Percentiles rank a stretch among this genome's conserved stretches.
These are phyloP conservation scores for Axis porcinus DNA, from an alignment of 2,113 vertebrate species.

Conservation along the genomic window DNA sequence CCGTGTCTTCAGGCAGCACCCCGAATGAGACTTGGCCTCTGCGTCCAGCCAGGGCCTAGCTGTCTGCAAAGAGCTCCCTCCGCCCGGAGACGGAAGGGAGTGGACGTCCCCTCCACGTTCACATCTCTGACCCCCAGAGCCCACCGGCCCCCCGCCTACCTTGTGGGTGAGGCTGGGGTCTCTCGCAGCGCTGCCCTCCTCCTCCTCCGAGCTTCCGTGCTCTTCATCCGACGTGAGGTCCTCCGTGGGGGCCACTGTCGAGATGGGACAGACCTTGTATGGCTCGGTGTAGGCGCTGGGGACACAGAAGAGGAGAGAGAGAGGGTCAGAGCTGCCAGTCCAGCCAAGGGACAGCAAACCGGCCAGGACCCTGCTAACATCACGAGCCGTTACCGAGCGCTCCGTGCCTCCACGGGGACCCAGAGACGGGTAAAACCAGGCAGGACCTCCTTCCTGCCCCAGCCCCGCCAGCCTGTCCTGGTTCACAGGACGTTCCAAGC, in stretches of 20 bases:
- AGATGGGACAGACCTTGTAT: conserved; percentile 87
- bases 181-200: conserved; percentile 79
- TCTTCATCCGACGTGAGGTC: conserved; percentile 86
- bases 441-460: neutral
- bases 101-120: neutral
- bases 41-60: neutral
- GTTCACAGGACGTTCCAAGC: neutral
- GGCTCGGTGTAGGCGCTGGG: conserved; percentile 95
- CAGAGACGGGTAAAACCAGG: neutral
- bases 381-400: accelerated
- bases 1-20: neutral
- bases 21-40: neutral
- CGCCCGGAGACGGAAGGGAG: accelerated
- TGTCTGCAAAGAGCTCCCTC: neutral
- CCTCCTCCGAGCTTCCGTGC: conserved; percentile 93
- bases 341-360: neutral
- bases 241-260: conserved; percentile 75
- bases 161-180: conserved; percentile 85
- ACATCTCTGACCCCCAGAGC: neutral
- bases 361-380: neutral
- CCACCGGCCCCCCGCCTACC: conserved; percentile 77
- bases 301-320: conserved; percentile 24
- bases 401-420: neutral
- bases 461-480: neutral
- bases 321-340: neutral